Base-by-base conservation (phyloP, 53 echinoderm and acorn worm species). In the Echinometra lucunter region DNA sequence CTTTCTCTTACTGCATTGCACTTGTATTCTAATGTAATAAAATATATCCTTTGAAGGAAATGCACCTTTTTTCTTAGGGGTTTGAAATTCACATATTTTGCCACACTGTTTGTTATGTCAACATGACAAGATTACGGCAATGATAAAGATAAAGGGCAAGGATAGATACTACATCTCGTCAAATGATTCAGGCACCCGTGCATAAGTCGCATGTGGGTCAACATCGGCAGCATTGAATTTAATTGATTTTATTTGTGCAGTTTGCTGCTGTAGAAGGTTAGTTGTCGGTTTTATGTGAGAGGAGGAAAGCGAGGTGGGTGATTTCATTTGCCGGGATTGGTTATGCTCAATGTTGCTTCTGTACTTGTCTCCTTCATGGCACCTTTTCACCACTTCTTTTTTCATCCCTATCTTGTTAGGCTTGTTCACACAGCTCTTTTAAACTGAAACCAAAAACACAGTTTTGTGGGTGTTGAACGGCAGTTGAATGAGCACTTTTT, bases 201-300 rank as follows among this genome's bases (percentile, higher is more conserved):
- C 30, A 49, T 85, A 53, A 85, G 49, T 47, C 30, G 21, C 2
- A 85, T 85, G n/a, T 85, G 85, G 85, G 85, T 27, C 85, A 85
- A 16, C 53, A 85, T 12, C 2, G 28, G 85, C 30, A n/a, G 45
- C 81, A 40, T 25, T 40, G 81, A 44, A 81, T 81, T 42, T 47
- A 85, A 85, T 85, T 85, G 85, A 85, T 85, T 85, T 49, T 85
- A 85, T 85, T 85, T 85, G 49, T 47, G 49, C 85, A 85, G 85
- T 49, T 85, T 85, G n/a, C 47, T 7, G 2, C 25, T 49, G 85
- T 30, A 53, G 49, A 3, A n/a, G 47, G 34, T 85, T 37, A 16
- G 53, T 8, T 85, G 85, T 85, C 49, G 8, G 45, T 49, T 85
- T 30, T 13, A 85, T 49, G 85, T 6, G 49, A 85, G 47, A 35